Evolutionary conservation across 2,888 invertebrate genomes (phyloP).

Genomic region (Alentia gelatinosa): DNA sequence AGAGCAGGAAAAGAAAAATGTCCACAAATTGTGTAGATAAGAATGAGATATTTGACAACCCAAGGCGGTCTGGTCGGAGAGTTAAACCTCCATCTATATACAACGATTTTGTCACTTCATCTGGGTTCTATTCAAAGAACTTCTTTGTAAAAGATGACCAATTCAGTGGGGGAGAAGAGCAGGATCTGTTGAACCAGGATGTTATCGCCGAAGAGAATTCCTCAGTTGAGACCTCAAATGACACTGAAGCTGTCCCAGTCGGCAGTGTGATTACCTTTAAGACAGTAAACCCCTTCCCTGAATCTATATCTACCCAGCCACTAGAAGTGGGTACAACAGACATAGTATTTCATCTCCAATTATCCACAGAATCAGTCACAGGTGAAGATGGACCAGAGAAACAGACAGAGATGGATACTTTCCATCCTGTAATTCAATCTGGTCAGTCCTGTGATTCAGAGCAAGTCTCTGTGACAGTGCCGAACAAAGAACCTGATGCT

Average conservation of each 20-base stretch:
- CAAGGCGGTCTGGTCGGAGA: background rate
- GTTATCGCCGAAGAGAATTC: background rate
- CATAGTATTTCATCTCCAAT: background rate
- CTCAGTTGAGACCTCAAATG: background rate
- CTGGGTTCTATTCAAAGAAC: background rate
- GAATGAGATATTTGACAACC: background rate
- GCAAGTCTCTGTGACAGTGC: background rate
- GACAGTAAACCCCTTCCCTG: constrained; percentile 4
- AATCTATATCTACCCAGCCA: too few species aligned
- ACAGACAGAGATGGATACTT: background rate
- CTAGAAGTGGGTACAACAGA: background rate
- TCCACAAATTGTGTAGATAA: background rate
- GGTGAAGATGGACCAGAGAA: too few species aligned
- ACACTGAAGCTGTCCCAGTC: background rate
- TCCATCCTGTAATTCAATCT: background rate
- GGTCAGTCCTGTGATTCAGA: background rate
- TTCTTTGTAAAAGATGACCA: background rate
- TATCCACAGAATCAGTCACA: background rate
- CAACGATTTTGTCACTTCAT: background rate
- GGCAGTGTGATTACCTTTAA: background rate
- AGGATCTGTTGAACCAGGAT: background rate
- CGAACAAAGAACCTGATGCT: background rate
- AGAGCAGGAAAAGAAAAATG: background rate
- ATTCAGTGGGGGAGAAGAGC: background rate
- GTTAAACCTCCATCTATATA: background rate